These are phyloP conservation scores for Urocitellus parryii DNA, from an alignment of 2,113 vertebrate species.

Conservation along the genomic window DNA sequence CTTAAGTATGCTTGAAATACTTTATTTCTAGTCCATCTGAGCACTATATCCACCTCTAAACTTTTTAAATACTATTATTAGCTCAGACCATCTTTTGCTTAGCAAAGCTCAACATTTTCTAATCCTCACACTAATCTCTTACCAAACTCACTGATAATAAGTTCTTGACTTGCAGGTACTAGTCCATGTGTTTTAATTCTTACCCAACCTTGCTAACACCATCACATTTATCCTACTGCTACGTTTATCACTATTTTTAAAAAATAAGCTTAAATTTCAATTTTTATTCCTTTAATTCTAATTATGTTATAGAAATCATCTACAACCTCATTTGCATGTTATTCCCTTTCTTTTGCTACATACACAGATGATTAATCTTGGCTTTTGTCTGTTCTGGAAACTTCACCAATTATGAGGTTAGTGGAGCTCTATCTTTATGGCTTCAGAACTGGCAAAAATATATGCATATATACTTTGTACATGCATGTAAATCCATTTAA, in stretches of 20 bases:
- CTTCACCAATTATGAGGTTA: not conserved
- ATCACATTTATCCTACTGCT: not conserved
- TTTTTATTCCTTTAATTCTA: slow-evolving; percentile 20
- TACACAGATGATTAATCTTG: not conserved
- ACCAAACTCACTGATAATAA: not conserved
- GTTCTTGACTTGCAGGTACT: not conserved
- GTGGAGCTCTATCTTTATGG: not conserved
- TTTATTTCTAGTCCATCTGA: slow-evolving; percentile 29
- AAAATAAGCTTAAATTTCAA: not conserved
- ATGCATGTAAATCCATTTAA: not conserved
- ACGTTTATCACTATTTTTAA: slow-evolving; percentile 26
- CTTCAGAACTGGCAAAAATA: not conserved
- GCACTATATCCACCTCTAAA: not conserved
- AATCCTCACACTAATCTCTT: not conserved
- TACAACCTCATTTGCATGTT: not conserved
- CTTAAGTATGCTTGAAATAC: slow-evolving; percentile 15
- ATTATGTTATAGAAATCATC: not conserved
- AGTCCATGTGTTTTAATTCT: not conserved
- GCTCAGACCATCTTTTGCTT: not conserved
- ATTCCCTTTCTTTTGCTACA: not conserved
- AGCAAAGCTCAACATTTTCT: not conserved
- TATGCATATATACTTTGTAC: not conserved
- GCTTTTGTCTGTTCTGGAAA: slow-evolving; percentile 30
- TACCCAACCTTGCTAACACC: not conserved
- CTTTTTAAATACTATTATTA: slow-evolving; percentile 40